phyloP scores from a whole-genome alignment of 2,888 invertebrate species.

The Agonum fuliginosum region DNA sequence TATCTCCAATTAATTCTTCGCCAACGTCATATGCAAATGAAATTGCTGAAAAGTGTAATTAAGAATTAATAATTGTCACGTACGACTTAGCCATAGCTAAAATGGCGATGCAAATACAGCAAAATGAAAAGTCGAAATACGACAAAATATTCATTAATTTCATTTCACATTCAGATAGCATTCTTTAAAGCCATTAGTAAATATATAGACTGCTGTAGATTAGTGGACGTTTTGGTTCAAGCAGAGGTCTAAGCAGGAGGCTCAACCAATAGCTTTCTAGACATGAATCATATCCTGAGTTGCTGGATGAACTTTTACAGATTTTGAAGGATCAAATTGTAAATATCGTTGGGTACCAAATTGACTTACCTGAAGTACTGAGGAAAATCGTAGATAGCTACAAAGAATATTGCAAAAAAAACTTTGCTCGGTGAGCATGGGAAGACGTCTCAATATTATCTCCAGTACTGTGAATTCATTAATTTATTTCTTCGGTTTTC shows the following conservation, averaged over 20 bases:
- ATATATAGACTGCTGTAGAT: constrained; percentile 65
- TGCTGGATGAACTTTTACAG: too few species aligned
- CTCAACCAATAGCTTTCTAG: too few species aligned
- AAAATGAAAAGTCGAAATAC: constrained; percentile 50
- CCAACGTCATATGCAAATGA: constrained; percentile 55
- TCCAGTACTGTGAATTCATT: neutral
- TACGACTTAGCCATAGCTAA: constrained; percentile 62
- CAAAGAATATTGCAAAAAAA: neutral
- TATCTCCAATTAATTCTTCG: constrained; percentile 62
- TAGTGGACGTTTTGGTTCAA: constrained; percentile 64
- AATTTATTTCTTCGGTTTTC: neutral
- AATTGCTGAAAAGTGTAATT: constrained; percentile 63
- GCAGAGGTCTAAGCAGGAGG: constrained; percentile 64
- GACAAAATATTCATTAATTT: constrained; percentile 66
- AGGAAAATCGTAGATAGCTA: neutral
- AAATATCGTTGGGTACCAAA: too few species aligned
- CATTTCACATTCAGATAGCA: constrained; percentile 67
- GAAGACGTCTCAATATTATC: neutral
- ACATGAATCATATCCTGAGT: too few species aligned
- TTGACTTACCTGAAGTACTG: neutral
- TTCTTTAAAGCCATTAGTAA: constrained; percentile 67
- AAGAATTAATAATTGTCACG: constrained; percentile 59
- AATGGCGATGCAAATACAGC: constrained; percentile 61
- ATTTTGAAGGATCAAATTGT: too few species aligned
- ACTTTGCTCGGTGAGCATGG: neutral